Conservation (phyloP, 2,797 vertebrate genomes). For the Bryconaethiops microstoma region DNA sequence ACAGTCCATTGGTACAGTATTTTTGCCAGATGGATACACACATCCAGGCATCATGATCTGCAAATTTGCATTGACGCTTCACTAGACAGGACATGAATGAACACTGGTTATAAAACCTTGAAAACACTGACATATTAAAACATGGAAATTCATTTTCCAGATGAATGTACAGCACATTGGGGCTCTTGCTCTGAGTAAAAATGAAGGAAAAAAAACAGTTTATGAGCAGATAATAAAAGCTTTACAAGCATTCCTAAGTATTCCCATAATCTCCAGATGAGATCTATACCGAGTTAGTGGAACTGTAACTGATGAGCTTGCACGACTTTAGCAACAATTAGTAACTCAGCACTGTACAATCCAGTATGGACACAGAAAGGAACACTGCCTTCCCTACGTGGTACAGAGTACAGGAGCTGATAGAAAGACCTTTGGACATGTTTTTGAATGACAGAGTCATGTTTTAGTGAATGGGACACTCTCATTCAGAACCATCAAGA, state of each 20-base stretch:
- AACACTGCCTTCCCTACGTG: slow-evolving; percentile 14
- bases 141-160: neutral
- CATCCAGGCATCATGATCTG: neutral
- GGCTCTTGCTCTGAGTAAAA: neutral
- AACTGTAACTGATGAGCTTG: slow-evolving; percentile 23
- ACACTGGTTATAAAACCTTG: too few species aligned
- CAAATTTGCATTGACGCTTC: neutral
- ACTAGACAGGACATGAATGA: neutral
- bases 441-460: slow-evolving; percentile 35
- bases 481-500: slow-evolving; percentile 40
- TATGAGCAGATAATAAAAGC: neutral
- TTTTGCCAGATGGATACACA: neutral
- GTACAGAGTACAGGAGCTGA: slow-evolving; percentile 51
- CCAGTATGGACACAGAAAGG: slow-evolving; percentile 10
- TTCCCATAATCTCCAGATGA: slow-evolving; percentile 1
- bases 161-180: too few species aligned
- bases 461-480: slow-evolving; percentile 40
- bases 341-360: slow-evolving; percentile 41
- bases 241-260: neutral
- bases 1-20: neutral
- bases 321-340: slow-evolving; percentile 27
- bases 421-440: slow-evolving; percentile 53
- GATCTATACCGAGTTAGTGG: slow-evolving; percentile 1
- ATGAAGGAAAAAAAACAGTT: too few species aligned
- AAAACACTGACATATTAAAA: too few species aligned